A percentile compares a stretch with the other conserved stretches of the same genome.
Evolutionary conservation across 2,113 vertebrate species (phyloP).

Genomic region (Apus apus): DNA sequence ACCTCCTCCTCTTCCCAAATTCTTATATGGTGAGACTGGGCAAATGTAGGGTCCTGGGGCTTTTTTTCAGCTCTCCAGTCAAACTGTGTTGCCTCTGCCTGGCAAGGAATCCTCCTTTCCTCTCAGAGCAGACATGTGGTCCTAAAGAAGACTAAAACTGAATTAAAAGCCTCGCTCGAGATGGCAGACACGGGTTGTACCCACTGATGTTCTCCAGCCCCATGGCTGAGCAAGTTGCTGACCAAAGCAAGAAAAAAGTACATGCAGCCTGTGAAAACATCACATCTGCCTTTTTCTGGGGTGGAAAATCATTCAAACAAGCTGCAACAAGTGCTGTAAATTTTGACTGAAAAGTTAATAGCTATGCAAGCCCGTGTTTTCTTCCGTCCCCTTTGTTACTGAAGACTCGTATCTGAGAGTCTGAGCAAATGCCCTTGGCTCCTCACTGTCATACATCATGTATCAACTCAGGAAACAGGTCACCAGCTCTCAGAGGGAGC

Average conservation of each 20-base stretch:
- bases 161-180: rapidly evolving
- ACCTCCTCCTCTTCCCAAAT: neutral
- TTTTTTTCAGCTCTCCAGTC: neutral
- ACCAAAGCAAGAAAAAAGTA: neutral
- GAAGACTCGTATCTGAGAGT: neutral
- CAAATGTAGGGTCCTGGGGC: neutral
- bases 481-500: neutral
- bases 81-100: neutral
- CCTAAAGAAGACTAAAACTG: neutral
- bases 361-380: neutral
- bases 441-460: rapidly evolving
- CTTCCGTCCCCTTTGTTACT: neutral
- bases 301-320: neutral
- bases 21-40: neutral
- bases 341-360: neutral
- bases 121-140: neutral
- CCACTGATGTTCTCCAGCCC: neutral
- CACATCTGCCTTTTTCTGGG: neutral
- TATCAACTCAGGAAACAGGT: neutral
- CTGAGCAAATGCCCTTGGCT: neutral
- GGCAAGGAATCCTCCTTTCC: neutral
- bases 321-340: neutral
- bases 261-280: neutral
- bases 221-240: rapidly evolving
- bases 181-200: neutral